phyloP scores from a whole-genome alignment of 2,797 vertebrate genomes.

The Streptopelia turtur region DNA sequence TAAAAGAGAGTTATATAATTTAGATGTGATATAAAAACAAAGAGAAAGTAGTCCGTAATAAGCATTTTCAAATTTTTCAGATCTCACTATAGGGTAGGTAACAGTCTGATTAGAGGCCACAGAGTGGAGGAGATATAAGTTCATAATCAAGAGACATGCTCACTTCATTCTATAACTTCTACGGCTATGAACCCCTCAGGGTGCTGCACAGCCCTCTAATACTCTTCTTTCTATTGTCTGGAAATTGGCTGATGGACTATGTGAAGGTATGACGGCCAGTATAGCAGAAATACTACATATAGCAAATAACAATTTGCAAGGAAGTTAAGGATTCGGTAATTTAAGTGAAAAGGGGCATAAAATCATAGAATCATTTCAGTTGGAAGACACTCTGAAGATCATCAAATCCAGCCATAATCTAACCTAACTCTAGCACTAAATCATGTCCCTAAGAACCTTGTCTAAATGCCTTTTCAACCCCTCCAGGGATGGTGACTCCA shows the following conservation, averaged over 20 bases:
- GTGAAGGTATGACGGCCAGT: not conserved
- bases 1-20: not conserved
- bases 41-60: not conserved
- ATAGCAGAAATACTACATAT: not conserved
- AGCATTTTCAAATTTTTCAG: not conserved
- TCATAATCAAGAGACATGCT: not conserved
- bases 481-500: no score
- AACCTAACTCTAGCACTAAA: no score
- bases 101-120: not conserved
- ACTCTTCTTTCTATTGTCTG: not conserved
- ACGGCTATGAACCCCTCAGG: accelerated
- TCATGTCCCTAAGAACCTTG: no score
- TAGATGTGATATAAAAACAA: not conserved
- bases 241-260: not conserved
- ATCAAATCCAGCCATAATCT: no score
- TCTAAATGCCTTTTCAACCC: no score
- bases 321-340: not conserved
- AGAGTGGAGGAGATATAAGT: not conserved
- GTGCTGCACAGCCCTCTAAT: not conserved
- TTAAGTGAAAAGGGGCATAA: not conserved
- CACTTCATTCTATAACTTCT: not conserved
- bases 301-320: not conserved
- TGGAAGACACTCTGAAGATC: no score
- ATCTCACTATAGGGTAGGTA: not conserved
- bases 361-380: no score